Evolutionary conservation across 2,797 vertebrate species (phyloP), one percentile per base, ranked within the genome.

Genomic region (Peromyscus attwateri): DNA sequence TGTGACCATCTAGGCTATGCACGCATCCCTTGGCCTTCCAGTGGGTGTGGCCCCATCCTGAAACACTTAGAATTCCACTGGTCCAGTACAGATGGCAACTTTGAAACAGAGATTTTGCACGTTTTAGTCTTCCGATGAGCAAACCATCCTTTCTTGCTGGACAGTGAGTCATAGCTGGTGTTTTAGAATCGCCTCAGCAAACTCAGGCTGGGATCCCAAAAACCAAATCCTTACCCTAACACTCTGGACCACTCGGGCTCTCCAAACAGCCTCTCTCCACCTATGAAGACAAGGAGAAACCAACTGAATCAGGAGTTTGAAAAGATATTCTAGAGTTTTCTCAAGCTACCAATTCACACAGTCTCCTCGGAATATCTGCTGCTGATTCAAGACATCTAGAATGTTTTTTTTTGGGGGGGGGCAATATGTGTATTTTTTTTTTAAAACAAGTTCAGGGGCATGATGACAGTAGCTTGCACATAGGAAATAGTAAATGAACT

Each of bases 341-440:
- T 29, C 34, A 60, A 89, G 43, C 13, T 75, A 11, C 23, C 62
- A 60, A 43, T 31, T 37, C 21, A 89, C 27, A 93, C 55, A 80
- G 55, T 52, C 52, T 23, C 60, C 68, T 52, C 40, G 13, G 37
- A 52, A 77, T 85, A 19, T 85, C 68, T 57, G 0, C 5, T 40
- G 29, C 27, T 77, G 43, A 89, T 64, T 89, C 29, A 66, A 64
- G 49, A 76, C 25, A 70, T 85, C 49, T 55, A n/a, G 27, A 96
- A 49, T 9, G 4, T 25, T 49, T n/a, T n/a, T n/a, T n/a, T n/a
- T 12, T 49, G 49, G 49, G 49, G 49, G 49, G 49, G 49, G 46
- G 46, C 10, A 37, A 0, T 57, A 46, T 3, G 1, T 55, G 8
- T 62, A 37, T 9, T 3, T 68, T 9, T 64, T 66, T 76, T 55